phyloP scores from a whole-genome alignment of 2,113 vertebrate species.

The Rhea americana region DNA sequence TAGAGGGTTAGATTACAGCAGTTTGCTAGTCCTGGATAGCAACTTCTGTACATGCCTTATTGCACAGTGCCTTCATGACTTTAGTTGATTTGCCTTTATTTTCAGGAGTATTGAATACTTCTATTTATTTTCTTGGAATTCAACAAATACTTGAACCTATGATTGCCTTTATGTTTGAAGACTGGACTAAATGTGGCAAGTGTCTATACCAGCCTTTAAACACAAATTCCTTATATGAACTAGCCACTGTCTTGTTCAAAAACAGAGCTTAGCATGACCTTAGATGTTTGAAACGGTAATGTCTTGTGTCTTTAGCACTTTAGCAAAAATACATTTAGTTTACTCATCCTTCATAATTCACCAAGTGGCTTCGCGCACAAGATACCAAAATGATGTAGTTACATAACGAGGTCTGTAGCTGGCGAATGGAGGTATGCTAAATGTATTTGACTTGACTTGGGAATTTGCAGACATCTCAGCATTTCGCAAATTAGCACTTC shows the following conservation, averaged over 20 bases:
- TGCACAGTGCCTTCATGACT: neutral
- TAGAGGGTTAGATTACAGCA: neutral
- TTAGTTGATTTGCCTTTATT: neutral
- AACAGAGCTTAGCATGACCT: neutral
- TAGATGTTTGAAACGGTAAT: neutral
- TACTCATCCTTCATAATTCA: neutral
- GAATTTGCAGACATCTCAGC: neutral
- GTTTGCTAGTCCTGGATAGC: fast-evolving
- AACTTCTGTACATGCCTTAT: neutral
- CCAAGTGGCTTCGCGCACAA: neutral
- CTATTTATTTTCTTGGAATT: neutral
- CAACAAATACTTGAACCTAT: neutral
- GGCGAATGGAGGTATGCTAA: neutral
- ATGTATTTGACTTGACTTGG: neutral
- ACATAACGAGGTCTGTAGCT: neutral
- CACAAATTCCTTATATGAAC: neutral
- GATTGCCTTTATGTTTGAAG: neutral
- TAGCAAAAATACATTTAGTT: neutral
- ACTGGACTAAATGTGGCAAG: neutral
- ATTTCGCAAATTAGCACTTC: neutral
- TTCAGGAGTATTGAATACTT: neutral
- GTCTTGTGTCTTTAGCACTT: neutral
- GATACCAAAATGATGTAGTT: neutral
- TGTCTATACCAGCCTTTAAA: neutral
- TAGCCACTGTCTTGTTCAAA: neutral